Evolutionary conservation across 2,888 invertebrate genomes (phyloP).

Genomic region (Tridacna crocea): DNA sequence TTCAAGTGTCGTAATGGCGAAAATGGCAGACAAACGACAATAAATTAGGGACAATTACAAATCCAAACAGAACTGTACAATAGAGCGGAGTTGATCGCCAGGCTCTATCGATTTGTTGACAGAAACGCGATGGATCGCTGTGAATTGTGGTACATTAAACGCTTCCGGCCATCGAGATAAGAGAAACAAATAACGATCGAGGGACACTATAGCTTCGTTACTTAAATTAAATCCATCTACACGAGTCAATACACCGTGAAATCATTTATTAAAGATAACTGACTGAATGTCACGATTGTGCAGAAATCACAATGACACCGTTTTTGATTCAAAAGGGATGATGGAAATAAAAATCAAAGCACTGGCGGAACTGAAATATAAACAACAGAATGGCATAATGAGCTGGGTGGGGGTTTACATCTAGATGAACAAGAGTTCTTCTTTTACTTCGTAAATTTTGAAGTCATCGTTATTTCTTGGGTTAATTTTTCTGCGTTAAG

Average conservation of each 20-base stretch:
- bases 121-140: slow-evolving; percentile 1
- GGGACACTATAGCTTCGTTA: neutral
- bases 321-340: neutral
- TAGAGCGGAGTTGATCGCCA: neutral
- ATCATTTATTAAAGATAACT: neutral
- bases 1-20: neutral
- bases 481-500: too few species aligned
- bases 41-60: slow-evolving; percentile 26
- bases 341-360: too few species aligned
- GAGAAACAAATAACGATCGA: neutral
- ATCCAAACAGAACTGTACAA: slow-evolving; percentile 8
- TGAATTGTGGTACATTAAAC: slow-evolving; percentile 8
- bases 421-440: too few species aligned
- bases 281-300: slow-evolving; percentile 9
- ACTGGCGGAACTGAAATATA: too few species aligned
- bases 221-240: slow-evolving; percentile 10
- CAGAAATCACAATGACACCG: slow-evolving; percentile 1
- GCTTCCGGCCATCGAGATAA: slow-evolving; percentile 6
- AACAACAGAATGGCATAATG: too few species aligned
- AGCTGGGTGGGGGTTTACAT: too few species aligned
- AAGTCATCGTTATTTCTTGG: too few species aligned
- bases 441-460: too few species aligned
- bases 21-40: slow-evolving; percentile 15
- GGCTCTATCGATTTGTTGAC: neutral
- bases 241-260: slow-evolving; percentile 1